Evolutionary conservation across 92 coral and sea anemone genomes (phyloP).

Genomic region (Parazoanthus swiftii): DNA sequence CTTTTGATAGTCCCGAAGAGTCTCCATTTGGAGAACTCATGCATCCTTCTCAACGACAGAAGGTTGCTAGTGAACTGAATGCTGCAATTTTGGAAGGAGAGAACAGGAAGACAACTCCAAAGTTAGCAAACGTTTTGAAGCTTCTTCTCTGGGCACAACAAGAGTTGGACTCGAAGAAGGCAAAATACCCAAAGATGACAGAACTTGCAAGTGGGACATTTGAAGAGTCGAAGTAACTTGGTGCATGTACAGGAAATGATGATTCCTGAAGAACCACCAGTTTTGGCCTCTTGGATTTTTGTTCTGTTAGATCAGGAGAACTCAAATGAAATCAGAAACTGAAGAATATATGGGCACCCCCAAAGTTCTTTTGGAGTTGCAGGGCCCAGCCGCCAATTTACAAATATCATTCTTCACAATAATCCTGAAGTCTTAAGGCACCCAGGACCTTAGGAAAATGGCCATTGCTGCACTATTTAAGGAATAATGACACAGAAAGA

Average conservation of each 20-base stretch:
- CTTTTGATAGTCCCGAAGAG: conserved; percentile 96
- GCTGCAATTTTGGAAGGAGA: conserved; percentile 96
- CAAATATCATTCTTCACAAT: too few relatives aligned
- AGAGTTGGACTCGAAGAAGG: conserved; percentile 93
- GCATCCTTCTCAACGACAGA: conserved; percentile 93
- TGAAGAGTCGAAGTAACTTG: conserved; percentile 66
- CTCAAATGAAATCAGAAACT: neutral
- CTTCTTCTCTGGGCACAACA: conserved; percentile 94
- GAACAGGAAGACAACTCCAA: conserved; percentile 85
- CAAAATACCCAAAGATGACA: conserved; percentile 95
- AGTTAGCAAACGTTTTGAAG: conserved; percentile 86
- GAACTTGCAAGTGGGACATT: conserved; percentile 85
- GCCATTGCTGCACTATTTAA: too few relatives aligned
- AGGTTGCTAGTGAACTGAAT: conserved; percentile 97
- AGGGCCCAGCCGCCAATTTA: neutral
- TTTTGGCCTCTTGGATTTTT: neutral
- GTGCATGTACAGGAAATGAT: neutral
- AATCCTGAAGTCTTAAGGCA: too few relatives aligned
- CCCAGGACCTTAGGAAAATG: too few relatives aligned
- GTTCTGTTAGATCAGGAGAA: neutral
- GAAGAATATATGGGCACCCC: neutral
- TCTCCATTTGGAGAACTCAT: conserved; percentile 95
- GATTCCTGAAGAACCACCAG: neutral
- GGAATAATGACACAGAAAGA: too few relatives aligned
- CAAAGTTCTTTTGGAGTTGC: neutral